Conservation (phyloP, 2,113 vertebrate genomes). For the Mus pahari region DNA sequence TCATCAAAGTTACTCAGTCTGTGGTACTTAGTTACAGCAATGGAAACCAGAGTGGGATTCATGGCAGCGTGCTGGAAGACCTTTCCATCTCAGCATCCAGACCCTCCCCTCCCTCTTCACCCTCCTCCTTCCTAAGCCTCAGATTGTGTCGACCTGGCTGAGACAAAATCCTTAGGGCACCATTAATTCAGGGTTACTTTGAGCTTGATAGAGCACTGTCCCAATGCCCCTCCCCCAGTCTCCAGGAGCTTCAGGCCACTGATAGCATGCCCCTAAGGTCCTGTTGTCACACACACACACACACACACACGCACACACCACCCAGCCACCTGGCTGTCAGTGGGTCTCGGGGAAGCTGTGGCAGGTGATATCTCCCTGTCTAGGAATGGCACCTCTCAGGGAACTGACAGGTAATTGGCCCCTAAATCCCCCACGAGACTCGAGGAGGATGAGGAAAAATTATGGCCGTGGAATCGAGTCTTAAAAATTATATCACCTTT, state of each 20-base stretch:
- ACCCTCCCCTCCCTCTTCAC: rapidly evolving
- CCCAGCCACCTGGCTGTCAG: conserved; percentile 48
- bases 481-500: conserved; percentile 87
- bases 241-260: neutral
- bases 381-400: conserved; percentile 63
- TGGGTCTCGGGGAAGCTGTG: neutral
- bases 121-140: neutral
- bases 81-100: neutral
- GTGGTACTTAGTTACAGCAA: neutral
- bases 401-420: conserved; percentile 83
- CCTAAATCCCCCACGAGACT: conserved; percentile 83
- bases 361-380: conserved; percentile 57
- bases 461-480: conserved; percentile 84
- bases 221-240: rapidly evolving
- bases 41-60: neutral
- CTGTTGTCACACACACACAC: neutral
- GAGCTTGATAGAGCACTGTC: neutral
- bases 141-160: neutral
- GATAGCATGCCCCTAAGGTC: rapidly evolving
- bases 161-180: rapidly evolving
- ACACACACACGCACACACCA: too few relatives aligned
- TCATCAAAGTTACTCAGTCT: neutral
- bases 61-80: neutral
- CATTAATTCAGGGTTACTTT: too few relatives aligned
- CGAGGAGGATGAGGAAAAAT: conserved; percentile 80